Base-by-base conservation (phyloP, 2,797 vertebrate genomes). In the Liasis olivaceus region DNA sequence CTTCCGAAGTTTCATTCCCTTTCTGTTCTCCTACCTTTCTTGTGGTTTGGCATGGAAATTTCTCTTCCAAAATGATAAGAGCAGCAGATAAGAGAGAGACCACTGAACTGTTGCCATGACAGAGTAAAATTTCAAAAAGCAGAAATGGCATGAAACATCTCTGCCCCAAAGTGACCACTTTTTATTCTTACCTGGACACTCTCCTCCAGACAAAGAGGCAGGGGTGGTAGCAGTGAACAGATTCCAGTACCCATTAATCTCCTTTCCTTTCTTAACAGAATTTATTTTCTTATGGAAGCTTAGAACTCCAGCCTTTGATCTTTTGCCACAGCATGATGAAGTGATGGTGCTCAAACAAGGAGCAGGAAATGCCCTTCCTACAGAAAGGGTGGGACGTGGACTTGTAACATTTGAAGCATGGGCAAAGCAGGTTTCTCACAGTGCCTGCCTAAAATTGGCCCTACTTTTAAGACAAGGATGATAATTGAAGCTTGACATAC, bases 401-500 rank as follows among this genome's bases (percentile, higher is more conserved):
- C 26, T 89, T 91, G 89, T 36, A 91, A 94, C 24, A 0, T 60
- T 90, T 91, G 86, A 56, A 59, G 0, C 0, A 0, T 1, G 1
- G 56, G 42, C 4, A 2, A 51, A 81, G 36, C 4, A 85, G 9
- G 36, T 60, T 24, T 87, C 1, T 66, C 91, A 64, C 42, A 14
- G 2, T 0, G 0, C 2, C 22, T 87, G 47, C 89, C 88, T 66
- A 81, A 3, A 2, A 31, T 0, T 5, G 56, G 1, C 0, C 0
- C 0, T 15, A 36, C 24, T 60, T 88, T 88, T 5, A 66, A 92
- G 5, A 59, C 28, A 85, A 66, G 24, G 22, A 28, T 56, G 17
- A 89, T 59, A 26, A 59, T 51, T 28, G 42, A 4, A 92, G 5
- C 26, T 24, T 59, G 26, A 63, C 51, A 66, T 56, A 59, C 31